phyloP scores from a whole-genome alignment of 2,113 vertebrate species.

The Ochotona curzoniae region DNA sequence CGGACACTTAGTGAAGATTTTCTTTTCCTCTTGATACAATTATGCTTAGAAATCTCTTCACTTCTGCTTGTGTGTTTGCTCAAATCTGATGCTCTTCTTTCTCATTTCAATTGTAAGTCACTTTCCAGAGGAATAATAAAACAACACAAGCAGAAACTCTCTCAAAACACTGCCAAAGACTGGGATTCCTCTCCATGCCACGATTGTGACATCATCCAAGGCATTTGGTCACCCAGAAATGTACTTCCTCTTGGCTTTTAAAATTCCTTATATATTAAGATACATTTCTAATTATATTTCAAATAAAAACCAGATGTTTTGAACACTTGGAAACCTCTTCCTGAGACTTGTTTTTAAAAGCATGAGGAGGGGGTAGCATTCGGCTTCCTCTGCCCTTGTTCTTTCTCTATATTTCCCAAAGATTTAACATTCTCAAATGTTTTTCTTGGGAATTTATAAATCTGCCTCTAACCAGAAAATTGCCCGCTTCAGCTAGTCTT shows the following conservation, averaged over 20 bases:
- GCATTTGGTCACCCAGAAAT: slow-evolving; percentile 67
- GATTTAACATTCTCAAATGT: slow-evolving; percentile 28
- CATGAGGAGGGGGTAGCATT: neutral
- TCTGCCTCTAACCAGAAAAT: slow-evolving; percentile 27
- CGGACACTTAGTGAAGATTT: neutral
- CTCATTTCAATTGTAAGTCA: neutral
- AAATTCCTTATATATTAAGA: slow-evolving; percentile 76
- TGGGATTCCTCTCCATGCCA: slow-evolving; percentile 48
- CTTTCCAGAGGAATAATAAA: neutral
- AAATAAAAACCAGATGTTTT: slow-evolving; percentile 78
- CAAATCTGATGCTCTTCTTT: slow-evolving; percentile 32
- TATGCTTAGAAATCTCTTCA: neutral
- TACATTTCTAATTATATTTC: slow-evolving; percentile 73
- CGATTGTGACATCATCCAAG: slow-evolving; percentile 58
- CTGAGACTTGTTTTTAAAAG: slow-evolving; percentile 58
- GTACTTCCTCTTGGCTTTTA: slow-evolving; percentile 71
- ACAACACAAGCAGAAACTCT: neutral
- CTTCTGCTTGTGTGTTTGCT: neutral
- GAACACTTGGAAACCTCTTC: slow-evolving; percentile 58
- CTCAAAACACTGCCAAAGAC: neutral
- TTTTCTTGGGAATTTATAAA: slow-evolving; percentile 58
- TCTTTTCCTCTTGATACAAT: neutral
- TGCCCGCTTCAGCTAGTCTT: neutral
- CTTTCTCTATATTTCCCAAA: slow-evolving; percentile 29
- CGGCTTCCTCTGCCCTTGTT: neutral